phyloP scores from a whole-genome alignment of 2,888 invertebrate genomes.

The Hypsopygia costalis region DNA sequence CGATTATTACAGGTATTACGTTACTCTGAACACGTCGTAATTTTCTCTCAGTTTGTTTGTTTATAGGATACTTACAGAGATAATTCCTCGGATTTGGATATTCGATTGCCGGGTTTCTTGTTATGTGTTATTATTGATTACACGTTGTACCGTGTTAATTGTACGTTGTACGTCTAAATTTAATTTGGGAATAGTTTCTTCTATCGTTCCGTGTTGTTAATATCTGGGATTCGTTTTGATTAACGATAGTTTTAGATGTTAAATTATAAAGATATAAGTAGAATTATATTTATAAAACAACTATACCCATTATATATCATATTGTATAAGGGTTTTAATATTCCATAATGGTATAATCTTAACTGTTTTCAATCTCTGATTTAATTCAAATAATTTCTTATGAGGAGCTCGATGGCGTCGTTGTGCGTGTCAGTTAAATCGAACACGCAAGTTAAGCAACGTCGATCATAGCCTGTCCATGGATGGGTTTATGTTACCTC shows the following conservation, averaged over 20 bases:
- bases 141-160: constrained; percentile 64
- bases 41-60: constrained; percentile 64
- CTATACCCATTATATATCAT: too few relatives aligned
- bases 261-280: too few relatives aligned
- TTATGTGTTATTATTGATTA: constrained; percentile 68
- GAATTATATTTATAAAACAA: too few relatives aligned
- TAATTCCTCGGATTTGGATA: constrained; percentile 53
- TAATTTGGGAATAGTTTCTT: constrained; percentile 49
- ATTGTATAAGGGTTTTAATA: too few relatives aligned
- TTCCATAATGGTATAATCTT: too few relatives aligned
- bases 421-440: too few relatives aligned
- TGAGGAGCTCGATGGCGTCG: too few relatives aligned
- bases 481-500: too few relatives aligned
- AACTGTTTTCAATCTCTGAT: too few relatives aligned
- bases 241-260: background rate
- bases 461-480: too few relatives aligned
- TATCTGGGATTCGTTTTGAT: constrained; percentile 1
- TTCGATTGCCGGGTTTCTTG: constrained; percentile 51
- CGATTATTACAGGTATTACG: constrained; percentile 73
- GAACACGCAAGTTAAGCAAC: too few relatives aligned
- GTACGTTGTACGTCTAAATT: constrained; percentile 58
- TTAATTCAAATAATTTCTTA: too few relatives aligned
- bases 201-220: constrained; percentile 12
- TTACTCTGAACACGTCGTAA: constrained; percentile 65
- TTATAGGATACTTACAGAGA: constrained; percentile 50